Percentiles rank a stretch among this genome's conserved stretches.
phyloP scores from a whole-genome alignment of 35 echinoderm and acorn worm species.

The Apostichopus californicus region DNA sequence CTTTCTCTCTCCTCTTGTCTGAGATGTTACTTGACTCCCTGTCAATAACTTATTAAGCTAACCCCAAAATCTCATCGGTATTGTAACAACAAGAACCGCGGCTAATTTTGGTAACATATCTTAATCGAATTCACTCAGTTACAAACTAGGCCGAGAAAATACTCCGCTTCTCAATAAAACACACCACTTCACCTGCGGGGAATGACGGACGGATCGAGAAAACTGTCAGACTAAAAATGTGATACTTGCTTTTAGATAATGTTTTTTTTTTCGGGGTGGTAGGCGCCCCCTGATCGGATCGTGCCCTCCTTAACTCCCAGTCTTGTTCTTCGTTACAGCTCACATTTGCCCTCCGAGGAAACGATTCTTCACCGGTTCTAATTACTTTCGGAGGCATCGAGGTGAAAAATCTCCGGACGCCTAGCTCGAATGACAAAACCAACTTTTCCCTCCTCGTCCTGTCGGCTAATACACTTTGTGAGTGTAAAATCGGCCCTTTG shows the following conservation, averaged over 20 bases:
- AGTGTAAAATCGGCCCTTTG: too few species aligned
- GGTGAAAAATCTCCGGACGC: background rate
- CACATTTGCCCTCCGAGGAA: conserved; percentile 40
- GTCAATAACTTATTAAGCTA: too few species aligned
- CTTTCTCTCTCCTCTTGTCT: too few species aligned
- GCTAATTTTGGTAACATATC: too few species aligned
- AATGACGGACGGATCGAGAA: background rate
- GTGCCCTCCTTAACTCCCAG: background rate
- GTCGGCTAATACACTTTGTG: background rate
- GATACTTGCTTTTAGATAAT: background rate
- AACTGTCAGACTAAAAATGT: background rate
- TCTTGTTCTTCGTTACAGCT: conserved; percentile 11
- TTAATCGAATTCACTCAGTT: background rate
- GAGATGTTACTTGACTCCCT: too few species aligned
- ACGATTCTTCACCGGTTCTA: conserved; percentile 12
- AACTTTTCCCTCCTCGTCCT: background rate
- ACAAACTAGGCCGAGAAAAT: background rate
- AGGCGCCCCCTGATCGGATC: background rate
- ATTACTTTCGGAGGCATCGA: conserved; percentile 37
- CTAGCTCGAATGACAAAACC: background rate
- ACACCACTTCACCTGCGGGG: background rate
- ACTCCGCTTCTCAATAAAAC: background rate
- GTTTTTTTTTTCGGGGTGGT: background rate
- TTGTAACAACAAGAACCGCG: too few species aligned
- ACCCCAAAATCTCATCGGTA: too few species aligned